Evolutionary conservation across 2,113 vertebrate genomes (phyloP).

Genomic region (Stigmatopora nigra): DNA sequence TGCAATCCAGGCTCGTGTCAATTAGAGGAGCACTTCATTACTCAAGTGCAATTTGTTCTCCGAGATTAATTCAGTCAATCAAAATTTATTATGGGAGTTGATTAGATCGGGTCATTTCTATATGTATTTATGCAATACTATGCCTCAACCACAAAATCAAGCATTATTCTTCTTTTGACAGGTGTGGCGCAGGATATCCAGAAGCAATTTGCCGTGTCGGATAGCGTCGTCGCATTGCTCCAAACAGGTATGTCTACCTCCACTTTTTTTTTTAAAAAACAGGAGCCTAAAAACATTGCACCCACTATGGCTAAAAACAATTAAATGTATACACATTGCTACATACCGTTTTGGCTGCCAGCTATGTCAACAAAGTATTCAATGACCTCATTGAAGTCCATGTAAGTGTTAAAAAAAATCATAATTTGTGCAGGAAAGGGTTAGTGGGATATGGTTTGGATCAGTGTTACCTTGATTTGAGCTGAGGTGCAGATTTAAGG

Average conservation of each 20-base stretch:
- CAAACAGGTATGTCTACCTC: constrained; percentile 81
- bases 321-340: too few relatives aligned
- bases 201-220: constrained; percentile 77
- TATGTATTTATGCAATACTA: too few relatives aligned
- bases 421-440: background rate
- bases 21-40: constrained; percentile 36
- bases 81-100: too few relatives aligned
- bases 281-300: background rate
- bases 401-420: background rate
- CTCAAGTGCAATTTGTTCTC: constrained; percentile 2
- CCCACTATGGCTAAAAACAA: background rate
- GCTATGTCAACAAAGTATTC: too few relatives aligned
- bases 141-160: too few relatives aligned
- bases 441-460: constrained; percentile 6
- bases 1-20: constrained; percentile 14
- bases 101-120: too few relatives aligned
- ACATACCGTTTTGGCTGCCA: too few relatives aligned
- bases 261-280: constrained; percentile 41
- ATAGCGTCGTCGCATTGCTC: constrained; percentile 82
- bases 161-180: constrained; percentile 44
- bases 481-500: constrained; percentile 31
- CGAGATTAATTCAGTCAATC: constrained; percentile 28
- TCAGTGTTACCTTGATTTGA: constrained; percentile 7
- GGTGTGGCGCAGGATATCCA: constrained; percentile 88
- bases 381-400: too few relatives aligned